Evolutionary conservation across 2,888 invertebrate genomes (phyloP).

Genomic region (Branchipolynoe longqiensis): DNA sequence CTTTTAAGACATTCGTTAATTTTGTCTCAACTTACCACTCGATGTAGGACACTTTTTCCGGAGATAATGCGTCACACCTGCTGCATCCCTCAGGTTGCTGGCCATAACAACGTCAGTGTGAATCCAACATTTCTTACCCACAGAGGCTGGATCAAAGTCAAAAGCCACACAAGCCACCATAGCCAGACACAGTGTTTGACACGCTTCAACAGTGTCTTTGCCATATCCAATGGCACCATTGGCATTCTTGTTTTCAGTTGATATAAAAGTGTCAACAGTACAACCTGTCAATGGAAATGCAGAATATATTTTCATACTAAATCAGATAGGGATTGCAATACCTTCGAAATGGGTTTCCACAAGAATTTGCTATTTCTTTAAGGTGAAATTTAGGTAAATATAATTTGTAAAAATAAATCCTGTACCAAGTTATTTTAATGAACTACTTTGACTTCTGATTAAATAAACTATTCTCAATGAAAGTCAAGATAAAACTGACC

Average conservation of each 20-base stretch:
- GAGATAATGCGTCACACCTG: background rate
- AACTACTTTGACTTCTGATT: background rate
- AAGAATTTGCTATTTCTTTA: too few relatives aligned
- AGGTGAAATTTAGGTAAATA: too few relatives aligned
- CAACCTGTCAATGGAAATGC: too few relatives aligned
- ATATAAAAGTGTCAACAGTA: background rate
- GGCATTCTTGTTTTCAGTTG: slow-evolving; percentile 7
- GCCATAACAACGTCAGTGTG: background rate
- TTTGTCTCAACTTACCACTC: too few relatives aligned
- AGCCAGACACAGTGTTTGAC: background rate
- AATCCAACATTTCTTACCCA: background rate
- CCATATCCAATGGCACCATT: slow-evolving; percentile 9
- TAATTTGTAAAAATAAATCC: background rate
- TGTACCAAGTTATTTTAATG: too few relatives aligned
- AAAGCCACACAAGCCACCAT: slow-evolving; percentile 10
- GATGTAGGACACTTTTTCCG: background rate
- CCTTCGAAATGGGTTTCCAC: too few relatives aligned
- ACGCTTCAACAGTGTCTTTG: background rate
- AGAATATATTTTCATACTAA: too few relatives aligned
- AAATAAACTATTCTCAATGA: background rate
- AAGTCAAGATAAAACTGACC: too few relatives aligned
- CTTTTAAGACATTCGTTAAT: too few relatives aligned
- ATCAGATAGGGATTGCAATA: too few relatives aligned
- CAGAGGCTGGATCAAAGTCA: background rate
- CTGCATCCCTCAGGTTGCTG: background rate